A percentile compares a stretch with the other conserved stretches of the same genome.
phyloP scores from a whole-genome alignment of 2,113 vertebrate species.

The Perca schrenkii region DNA sequence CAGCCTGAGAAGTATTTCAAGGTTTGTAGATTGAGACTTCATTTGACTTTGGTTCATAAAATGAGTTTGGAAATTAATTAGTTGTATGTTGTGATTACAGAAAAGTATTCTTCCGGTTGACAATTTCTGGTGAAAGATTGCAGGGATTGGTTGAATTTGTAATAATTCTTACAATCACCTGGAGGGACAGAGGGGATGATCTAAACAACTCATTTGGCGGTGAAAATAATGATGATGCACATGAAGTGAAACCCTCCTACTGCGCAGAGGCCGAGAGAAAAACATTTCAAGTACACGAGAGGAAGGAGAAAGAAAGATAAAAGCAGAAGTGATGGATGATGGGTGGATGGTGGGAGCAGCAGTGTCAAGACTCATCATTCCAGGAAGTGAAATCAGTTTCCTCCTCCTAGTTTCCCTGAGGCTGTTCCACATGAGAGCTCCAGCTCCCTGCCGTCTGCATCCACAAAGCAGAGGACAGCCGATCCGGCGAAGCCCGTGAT shows the following conservation, averaged over 20 bases:
- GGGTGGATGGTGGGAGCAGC: conserved; percentile 49
- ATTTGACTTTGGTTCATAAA: background rate
- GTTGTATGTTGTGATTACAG: too few species aligned
- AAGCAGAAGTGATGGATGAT: conserved; percentile 64
- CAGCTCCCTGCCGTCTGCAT: conserved; percentile 26
- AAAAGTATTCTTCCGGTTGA: background rate
- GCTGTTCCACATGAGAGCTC: conserved; percentile 68
- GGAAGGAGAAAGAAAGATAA: conserved; percentile 32
- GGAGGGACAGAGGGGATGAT: background rate
- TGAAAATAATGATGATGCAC: background rate
- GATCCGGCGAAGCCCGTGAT: conserved; percentile 40
- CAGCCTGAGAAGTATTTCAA: background rate
- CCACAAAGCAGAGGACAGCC: conserved; percentile 35
- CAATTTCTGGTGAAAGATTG: background rate
- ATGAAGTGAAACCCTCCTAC: background rate
- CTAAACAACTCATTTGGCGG: background rate
- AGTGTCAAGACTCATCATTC: conserved; percentile 66
- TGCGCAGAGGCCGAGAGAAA: conserved; percentile 20
- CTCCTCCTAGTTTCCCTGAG: conserved; percentile 56
- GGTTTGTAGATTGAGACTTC: background rate
- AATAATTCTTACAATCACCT: background rate
- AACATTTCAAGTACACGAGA: background rate
- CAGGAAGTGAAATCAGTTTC: conserved; percentile 69
- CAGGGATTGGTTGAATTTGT: background rate
- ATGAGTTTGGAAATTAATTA: background rate